Conservation (phyloP, 2,797 vertebrate genomes). For the Acrossocheilus wenchowensis region DNA sequence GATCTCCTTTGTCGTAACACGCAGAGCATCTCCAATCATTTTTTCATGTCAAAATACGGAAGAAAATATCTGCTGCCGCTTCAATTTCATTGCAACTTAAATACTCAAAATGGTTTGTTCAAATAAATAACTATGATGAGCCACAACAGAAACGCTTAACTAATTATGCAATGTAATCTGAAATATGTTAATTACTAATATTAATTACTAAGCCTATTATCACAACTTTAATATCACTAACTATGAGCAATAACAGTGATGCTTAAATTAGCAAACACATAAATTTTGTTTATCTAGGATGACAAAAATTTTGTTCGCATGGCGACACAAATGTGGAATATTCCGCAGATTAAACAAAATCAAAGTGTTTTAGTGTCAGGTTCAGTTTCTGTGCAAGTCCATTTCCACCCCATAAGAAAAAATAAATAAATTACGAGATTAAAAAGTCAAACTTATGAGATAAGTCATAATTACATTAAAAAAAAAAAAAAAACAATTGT, state of each 20-base stretch:
- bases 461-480: too few relatives aligned
- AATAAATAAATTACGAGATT: too few relatives aligned
- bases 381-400: neutral
- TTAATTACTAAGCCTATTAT: neutral
- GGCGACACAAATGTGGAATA: neutral
- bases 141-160: neutral
- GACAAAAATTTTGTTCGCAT: neutral
- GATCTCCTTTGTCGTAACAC: neutral
- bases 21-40: neutral
- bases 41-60: neutral
- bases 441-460: too few relatives aligned
- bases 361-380: neutral
- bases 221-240: neutral
- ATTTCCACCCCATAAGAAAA: neutral
- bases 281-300: neutral
- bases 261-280: neutral
- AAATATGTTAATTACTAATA: too few relatives aligned
- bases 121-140: neutral
- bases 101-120: neutral
- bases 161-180: neutral
- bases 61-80: neutral
- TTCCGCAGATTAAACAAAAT: neutral
- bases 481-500: too few relatives aligned
- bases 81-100: neutral
- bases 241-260: neutral